A percentile compares a stretch with the other conserved stretches of the same genome.
Conservation (phyloP, 2,888 invertebrate genomes). For the Drosophila flavopinicola region DNA sequence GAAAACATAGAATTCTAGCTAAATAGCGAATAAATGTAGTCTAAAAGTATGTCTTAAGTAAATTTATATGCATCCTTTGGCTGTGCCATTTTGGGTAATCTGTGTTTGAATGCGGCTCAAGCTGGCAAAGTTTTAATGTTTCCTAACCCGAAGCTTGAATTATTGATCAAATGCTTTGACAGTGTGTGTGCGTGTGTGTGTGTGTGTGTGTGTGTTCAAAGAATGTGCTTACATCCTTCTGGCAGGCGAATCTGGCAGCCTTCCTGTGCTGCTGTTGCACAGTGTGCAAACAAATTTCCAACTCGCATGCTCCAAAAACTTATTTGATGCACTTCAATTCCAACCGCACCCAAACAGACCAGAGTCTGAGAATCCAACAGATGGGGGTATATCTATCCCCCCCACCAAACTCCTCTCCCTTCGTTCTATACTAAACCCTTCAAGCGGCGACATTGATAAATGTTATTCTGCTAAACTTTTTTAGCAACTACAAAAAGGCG, state of each 20-base stretch:
- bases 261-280: slow-evolving; percentile 16
- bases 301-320: slow-evolving; percentile 63
- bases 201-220: background rate
- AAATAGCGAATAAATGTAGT: background rate
- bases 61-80: background rate
- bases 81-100: slow-evolving; percentile 18
- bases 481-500: slow-evolving; percentile 25
- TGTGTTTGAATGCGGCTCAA: slow-evolving; percentile 34
- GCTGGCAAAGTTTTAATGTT: slow-evolving; percentile 45
- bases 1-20: too few relatives aligned
- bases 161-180: slow-evolving; percentile 68
- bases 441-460: slow-evolving; percentile 64
- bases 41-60: background rate
- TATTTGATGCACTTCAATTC: slow-evolving; percentile 68
- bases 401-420: background rate
- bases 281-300: slow-evolving; percentile 60
- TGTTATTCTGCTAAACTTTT: slow-evolving; percentile 62
- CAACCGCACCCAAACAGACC: slow-evolving; percentile 27
- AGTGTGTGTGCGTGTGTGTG: slow-evolving; percentile 2
- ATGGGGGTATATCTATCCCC: background rate
- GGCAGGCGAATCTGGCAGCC: background rate
- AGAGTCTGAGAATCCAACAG: slow-evolving; percentile 13
- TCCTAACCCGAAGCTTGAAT: slow-evolving; percentile 55
- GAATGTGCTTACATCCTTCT: background rate
- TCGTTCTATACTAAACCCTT: background rate